These are phyloP conservation scores for Euzetes globulus DNA, from an alignment of 2,888 invertebrate species.

Conservation along the genomic window DNA sequence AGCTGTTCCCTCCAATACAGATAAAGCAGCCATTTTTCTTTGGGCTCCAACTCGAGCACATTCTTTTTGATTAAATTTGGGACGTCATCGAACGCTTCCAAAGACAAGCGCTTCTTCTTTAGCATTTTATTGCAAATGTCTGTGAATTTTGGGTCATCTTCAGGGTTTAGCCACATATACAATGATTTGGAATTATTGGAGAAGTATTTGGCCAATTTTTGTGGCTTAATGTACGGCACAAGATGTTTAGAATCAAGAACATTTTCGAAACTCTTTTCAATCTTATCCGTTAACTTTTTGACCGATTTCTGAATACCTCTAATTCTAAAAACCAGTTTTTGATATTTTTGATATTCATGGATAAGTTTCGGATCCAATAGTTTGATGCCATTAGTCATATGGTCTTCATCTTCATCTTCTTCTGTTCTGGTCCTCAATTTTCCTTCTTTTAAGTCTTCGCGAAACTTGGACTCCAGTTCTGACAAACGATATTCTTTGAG, in stretches of 20 bases:
- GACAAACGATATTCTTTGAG: neutral
- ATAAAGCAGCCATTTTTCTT: neutral
- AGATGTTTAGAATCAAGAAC: no score
- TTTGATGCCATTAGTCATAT: neutral
- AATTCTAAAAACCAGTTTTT: neutral
- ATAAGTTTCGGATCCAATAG: neutral
- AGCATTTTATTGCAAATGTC: neutral
- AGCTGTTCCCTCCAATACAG: slow-evolving; percentile 3
- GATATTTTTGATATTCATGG: neutral
- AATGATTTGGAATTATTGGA: neutral
- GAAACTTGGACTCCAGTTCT: neutral
- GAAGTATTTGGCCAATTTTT: neutral
- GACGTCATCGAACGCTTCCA: neutral
- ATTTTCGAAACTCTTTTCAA: no score
- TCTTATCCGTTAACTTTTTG: no score
- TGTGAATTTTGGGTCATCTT: neutral
- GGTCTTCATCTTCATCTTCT: neutral
- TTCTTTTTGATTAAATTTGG: neutral
- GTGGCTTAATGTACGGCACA: no score
- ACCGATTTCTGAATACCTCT: neutral
- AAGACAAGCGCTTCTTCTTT: neutral
- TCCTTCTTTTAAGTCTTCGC: neutral
- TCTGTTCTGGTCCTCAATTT: neutral
- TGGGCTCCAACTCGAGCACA: no score
- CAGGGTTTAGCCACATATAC: neutral